Evolutionary conservation across 2,113 vertebrate species (phyloP), one percentile per base, ranked within the genome.

Genomic region (Notothenia rossii): DNA sequence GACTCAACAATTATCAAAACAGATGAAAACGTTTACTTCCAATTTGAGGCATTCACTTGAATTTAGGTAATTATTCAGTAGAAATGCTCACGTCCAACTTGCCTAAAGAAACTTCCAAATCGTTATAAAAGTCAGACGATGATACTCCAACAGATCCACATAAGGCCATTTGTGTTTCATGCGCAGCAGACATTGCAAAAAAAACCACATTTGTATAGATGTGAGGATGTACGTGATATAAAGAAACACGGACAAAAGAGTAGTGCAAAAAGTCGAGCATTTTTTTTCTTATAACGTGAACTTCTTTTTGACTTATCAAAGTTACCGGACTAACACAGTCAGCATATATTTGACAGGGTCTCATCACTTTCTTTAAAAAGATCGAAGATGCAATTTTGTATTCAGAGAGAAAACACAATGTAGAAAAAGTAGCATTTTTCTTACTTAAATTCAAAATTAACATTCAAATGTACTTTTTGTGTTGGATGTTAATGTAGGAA

Each of bases 191-290:
- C 54, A 33, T 0, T 14, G 6, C 63, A 18, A 29, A 25, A 2
- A 46, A 12, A 56, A n/a, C n/a, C 0, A 66, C 58, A 8, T 69
- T 5, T 68, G 61, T 0, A 75, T 4, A 50, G 2, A 77, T 11
- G 25, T 15, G 0, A 60, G 7, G 15, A 79, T 0, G 0, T 10
- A 40, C 2, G 8, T 1, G 3, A 72, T 15, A 64, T 1, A 14
- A 53, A 73, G 10, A n/a, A 33, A 58, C n/a, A 71, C 3, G 11
- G 17, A 76, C 12, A 48, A 33, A 40, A 55, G 11, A 33, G 3
- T 62, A 73, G 77, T 70, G 59, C 66, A 85, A 78, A 75, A 45
- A 10, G 1, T 73, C 59, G 17, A 9, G 1, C 13, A 18, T 61
- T n/a, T 58, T 18, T 22, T 36, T 69, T n/a, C n/a, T 12, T 72